Conservation (phyloP, 1,140 invertebrate genomes). For the Papilio dardanus region DNA sequence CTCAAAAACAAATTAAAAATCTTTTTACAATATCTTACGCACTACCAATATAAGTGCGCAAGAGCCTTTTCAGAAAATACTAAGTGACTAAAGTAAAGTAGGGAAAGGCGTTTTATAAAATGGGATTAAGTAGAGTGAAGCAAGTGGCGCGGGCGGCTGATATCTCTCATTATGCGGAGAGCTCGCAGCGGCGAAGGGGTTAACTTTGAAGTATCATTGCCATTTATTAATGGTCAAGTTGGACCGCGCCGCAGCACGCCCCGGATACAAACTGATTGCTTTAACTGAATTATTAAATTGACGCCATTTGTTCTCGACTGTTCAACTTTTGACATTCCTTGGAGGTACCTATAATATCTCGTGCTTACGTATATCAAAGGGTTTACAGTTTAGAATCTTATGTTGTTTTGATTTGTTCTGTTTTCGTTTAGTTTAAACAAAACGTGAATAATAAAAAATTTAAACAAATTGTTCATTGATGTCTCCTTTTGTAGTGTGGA, state of each 20-base stretch:
- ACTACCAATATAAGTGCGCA: too few species aligned
- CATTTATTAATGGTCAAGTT: constrained; percentile 81
- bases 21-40: too few species aligned
- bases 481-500: not conserved
- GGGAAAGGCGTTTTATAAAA: constrained; percentile 27
- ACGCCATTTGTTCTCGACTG: constrained; percentile 63
- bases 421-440: not conserved
- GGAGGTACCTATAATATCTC: constrained; percentile 14
- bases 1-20: too few species aligned
- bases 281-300: constrained; percentile 77
- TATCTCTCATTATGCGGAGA: constrained; percentile 68
- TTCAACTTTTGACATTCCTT: constrained; percentile 39
- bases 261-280: constrained; percentile 73
- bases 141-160: constrained; percentile 61
- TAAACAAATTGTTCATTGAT: not conserved
- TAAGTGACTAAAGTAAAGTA: not conserved
- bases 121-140: constrained; percentile 44
- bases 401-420: not conserved
- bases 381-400: not conserved
- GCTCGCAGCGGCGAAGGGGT: constrained; percentile 60
- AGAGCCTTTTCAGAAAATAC: not conserved
- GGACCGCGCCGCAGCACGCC: constrained; percentile 56
- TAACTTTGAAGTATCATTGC: constrained; percentile 81
- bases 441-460: constrained; percentile 1
- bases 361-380: not conserved